Evolutionary conservation across 2,888 invertebrate genomes (phyloP).

Genomic region (Tetragnatha montana): DNA sequence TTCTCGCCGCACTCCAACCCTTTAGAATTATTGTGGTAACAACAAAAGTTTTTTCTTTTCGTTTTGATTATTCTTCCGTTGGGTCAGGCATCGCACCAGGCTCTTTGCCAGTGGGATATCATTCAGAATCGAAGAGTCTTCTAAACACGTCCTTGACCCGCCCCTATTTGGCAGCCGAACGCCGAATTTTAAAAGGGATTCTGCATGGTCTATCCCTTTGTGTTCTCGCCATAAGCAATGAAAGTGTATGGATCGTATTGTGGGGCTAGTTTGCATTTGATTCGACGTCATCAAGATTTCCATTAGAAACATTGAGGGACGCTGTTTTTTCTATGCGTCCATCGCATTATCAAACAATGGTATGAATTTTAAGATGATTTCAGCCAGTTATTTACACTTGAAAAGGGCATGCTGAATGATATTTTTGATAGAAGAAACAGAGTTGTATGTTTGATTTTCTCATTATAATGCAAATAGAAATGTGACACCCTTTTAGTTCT

Average conservation of each 20-base stretch:
- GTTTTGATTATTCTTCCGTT: background rate
- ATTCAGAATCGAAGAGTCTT: slow-evolving; percentile 2
- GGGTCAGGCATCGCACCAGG: slow-evolving; percentile 7
- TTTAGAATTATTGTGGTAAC: slow-evolving; percentile 14
- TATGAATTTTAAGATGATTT: too few species aligned
- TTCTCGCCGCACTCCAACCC: background rate
- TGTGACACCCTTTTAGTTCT: too few species aligned
- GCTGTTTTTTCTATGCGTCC: too few species aligned
- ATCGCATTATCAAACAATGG: too few species aligned
- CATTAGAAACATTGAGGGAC: too few species aligned
- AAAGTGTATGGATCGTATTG: too few species aligned
- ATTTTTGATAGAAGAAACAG: too few species aligned
- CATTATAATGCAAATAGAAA: too few species aligned
- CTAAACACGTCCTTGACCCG: slow-evolving; percentile 9
- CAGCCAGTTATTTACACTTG: too few species aligned
- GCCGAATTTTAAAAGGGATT: slow-evolving; percentile 11
- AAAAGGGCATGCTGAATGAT: too few species aligned
- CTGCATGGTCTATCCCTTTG: background rate
- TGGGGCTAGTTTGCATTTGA: background rate
- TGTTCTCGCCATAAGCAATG: background rate
- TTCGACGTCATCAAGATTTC: background rate
- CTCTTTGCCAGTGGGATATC: slow-evolving; percentile 35
- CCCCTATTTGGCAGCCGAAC: slow-evolving; percentile 3
- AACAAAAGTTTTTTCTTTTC: slow-evolving; percentile 7
- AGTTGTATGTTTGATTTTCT: too few species aligned